Base-by-base conservation (phyloP, 2,797 vertebrate species). In the Eremophila alpestris region DNA sequence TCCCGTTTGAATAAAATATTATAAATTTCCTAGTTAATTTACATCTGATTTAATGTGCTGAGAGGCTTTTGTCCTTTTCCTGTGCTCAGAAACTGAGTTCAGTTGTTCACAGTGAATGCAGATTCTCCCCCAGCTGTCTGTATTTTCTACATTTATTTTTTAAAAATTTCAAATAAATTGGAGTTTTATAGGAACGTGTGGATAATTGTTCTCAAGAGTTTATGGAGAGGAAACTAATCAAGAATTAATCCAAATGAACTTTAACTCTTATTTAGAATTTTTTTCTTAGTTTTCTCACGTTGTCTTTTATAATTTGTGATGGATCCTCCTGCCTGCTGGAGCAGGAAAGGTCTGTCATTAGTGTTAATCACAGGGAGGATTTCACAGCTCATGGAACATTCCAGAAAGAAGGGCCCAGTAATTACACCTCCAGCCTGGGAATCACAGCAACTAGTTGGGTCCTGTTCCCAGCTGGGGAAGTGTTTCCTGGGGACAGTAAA, bases 161-260 rank as follows among this genome's bases (percentile, higher is more conserved):
- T 19, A 6, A 15, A 26, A 23, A 14, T 56, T 16, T 22, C n/a
- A 21, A 83, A 70, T 83, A 87, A 92, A 90, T 45, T 22, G 3
- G 43, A 52, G 6, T 51, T 82, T 87, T 69, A 93, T 38, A 71
- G 18, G 34, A 85, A 89, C 4, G 6, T 41, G 55, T 69, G 38
- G 48, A 59, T 91, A 87, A 95, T 92, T 87, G 65, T 89, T 86
- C 87, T 75, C 81, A 52, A 85, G 89, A 84, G 29, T 83, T 95
- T 91, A 77, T 87, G 85, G 71, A 92, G 70, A 83, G 17, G 36
- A 95, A 89, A 87, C 34, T 74, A 49, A 58, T 89, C 56, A 77
- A 83, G 59, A 90, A 95, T 93, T 89, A 91, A 91, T 93, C 88
- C 69, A 49, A 87, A 52, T 84, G 58, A 89, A 86, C 51, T 75